Base-by-base conservation (phyloP, 2,888 invertebrate genomes). In the Drosophila subsilvestris region DNA sequence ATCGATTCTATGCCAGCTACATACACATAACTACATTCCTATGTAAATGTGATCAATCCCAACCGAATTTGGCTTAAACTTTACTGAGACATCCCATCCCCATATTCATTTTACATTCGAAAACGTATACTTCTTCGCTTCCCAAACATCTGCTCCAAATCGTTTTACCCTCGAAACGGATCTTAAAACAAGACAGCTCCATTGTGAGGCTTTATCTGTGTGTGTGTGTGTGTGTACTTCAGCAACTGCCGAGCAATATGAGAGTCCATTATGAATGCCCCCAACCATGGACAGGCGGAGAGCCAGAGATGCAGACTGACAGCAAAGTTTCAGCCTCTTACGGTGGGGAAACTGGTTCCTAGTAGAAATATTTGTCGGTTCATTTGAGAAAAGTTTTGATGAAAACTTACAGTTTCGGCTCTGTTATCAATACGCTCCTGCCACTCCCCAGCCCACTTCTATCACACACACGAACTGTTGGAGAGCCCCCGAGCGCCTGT, bases 231-330 rank as follows among this genome's bases (percentile, higher is more conserved):
- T 22, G 3, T 25, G 25, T 20, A 14, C 37, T 25, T 22, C 17
- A 63, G 18, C 37, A 53, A 37, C 47, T 45, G 56, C 71, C 63
- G 48, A 54, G 48, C 53, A 63, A 50, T 60, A 54, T 27, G 47
- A 42, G 53, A 71, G 70, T 71, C 71, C 37, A 70, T 63, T 71
- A 70, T 71, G 70, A 70, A 51, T 70, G 56, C 43, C 63, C 51
- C 63, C 63, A 44, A 56, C 53, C 44, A 45, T 53, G 70, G 69
- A 63, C 45, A 14, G n/a, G 6, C 37, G n/a, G n/a, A n/a, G 37
- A 14, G n/a, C 2, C 37, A 37, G 37, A 37, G 37, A 37, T 37
- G 14, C 14, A 2, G 37, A 14, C 37, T 6, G 37, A 14, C 42
- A n/a, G 22, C 61, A 63, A 71, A 63, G 57, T 71, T 71, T 63